Conservation (phyloP, 1,140 invertebrate species). For the Phocides pigmalion region DNA sequence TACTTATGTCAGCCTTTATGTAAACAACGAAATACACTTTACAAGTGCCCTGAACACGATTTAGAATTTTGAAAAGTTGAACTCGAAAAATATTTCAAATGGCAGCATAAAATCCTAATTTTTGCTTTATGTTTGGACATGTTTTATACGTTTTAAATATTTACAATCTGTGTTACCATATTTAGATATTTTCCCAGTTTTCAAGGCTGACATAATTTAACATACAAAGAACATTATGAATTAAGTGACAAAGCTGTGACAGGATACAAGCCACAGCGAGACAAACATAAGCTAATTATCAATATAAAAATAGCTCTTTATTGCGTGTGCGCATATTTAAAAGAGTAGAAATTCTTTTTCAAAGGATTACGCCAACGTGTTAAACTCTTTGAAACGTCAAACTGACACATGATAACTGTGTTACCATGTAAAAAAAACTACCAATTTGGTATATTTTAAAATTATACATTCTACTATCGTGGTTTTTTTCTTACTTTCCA, state of each 20-base stretch:
- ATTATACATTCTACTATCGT: not conserved
- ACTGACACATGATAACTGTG: conserved; percentile 14
- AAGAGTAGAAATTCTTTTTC: not conserved
- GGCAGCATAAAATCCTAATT: conserved; percentile 11
- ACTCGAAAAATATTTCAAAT: conserved; percentile 31
- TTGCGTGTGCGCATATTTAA: conserved; percentile 43
- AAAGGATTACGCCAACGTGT: too few relatives aligned
- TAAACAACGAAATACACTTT: conserved; percentile 18
- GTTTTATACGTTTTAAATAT: conserved; percentile 14
- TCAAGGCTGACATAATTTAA: conserved; percentile 60
- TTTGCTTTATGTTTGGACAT: not conserved
- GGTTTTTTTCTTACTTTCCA: conserved; percentile 34
- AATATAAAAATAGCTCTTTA: conserved; percentile 65
- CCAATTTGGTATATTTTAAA: conserved; percentile 19
- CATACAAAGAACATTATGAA: conserved; percentile 69
- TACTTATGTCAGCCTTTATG: conserved; percentile 62
- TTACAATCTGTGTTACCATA: conserved; percentile 9
- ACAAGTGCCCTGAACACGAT: conserved; percentile 10
- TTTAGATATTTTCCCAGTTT: conserved; percentile 12
- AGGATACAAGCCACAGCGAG: conserved; percentile 62
- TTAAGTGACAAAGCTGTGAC: conserved; percentile 68
- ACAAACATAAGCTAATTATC: conserved; percentile 71
- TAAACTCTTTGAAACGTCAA: not conserved
- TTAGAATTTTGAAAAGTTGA: conserved; percentile 30
- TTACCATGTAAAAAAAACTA: conserved; percentile 13